These are phyloP conservation scores for Drosophila antonietae DNA, from an alignment of 2,888 invertebrate genomes.

Conservation along the genomic window DNA sequence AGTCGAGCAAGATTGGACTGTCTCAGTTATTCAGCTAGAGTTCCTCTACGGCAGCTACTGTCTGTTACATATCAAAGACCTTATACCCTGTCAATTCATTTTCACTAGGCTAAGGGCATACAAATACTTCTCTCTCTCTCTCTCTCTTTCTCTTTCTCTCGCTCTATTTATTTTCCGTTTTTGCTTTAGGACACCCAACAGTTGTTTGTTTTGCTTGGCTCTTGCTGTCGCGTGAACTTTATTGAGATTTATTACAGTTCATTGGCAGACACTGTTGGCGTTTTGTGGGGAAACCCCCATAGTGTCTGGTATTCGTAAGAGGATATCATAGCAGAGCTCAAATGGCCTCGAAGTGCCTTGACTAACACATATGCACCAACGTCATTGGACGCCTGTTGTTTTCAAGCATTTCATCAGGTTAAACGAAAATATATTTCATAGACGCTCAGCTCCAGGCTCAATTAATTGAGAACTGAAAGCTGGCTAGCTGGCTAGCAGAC, in stretches of 20 bases:
- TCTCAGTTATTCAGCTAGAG: background rate
- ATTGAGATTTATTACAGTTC: constrained; percentile 76
- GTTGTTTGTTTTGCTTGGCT: constrained; percentile 59
- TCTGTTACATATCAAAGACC: background rate
- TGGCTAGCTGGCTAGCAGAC: background rate
- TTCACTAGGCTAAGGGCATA: constrained; percentile 3
- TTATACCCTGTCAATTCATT: background rate
- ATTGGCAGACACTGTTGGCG: constrained; percentile 46
- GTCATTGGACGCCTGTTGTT: background rate
- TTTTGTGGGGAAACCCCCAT: constrained; percentile 2
- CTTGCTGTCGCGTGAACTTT: constrained; percentile 59
- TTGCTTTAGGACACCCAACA: constrained; percentile 19
- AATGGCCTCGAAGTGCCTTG: background rate
- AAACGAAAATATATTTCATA: background rate
- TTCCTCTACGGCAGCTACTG: background rate
- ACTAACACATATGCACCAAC: background rate
- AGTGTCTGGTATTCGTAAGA: constrained; percentile 14
- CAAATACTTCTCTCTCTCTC: background rate
- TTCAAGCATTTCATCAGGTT: constrained; percentile 3
- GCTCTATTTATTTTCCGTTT: background rate
- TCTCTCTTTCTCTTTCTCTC: background rate
- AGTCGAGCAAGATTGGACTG: background rate
- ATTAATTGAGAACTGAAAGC: background rate
- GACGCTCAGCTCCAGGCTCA: background rate
- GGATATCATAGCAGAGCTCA: background rate